Evolutionary conservation across 2,888 invertebrate genomes (phyloP), one percentile per base, ranked within the genome.

Genomic region (Amphiduros pacificus): DNA sequence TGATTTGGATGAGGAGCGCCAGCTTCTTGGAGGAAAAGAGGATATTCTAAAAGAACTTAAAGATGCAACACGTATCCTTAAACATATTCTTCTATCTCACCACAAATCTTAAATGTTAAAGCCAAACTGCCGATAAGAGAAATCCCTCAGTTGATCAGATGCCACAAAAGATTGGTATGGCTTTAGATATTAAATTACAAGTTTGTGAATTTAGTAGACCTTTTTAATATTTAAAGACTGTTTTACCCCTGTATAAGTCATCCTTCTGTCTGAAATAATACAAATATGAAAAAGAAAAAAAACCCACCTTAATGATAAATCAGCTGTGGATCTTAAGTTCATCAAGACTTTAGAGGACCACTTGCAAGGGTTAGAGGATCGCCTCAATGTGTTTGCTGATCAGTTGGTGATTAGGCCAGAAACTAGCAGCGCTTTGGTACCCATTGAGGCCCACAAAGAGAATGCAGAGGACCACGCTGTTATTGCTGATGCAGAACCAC

Each of bases 21-120:
- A 73, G 11, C 62, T 74, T n/a, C 62, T 76, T 11, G 77, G 77
- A 49, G 68, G 69, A 14, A 70, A 74, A 50, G 72, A 77, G 32
- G 74, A 75, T 31, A 75, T 79, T 32, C 63, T 71, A 20, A 69
- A 71, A 5, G 61, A 76, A 11, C 66, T 79, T 17, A 71, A 72
- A 50, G 73, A 75, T 40, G 71, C 77, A 49, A 76, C 77, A 41
- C 76, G 77, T 78, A 78, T 77, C 77, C 76, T 75, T 73, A 9
- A 24, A 51, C 17, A 22, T 11, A 49, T 31, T 20, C 26, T 59
- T 11, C 36, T 17, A 11, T 9, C 36, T 36, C 36, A 9, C 9
- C 36, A 9, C 36, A 11, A 11, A 36, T 11, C 11, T 36, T 36
- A 9, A 36, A 36, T 36, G 36, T 36, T 36, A 17, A 11, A 36